Conservation (phyloP, 2,888 invertebrate genomes). For the Automeris io region DNA sequence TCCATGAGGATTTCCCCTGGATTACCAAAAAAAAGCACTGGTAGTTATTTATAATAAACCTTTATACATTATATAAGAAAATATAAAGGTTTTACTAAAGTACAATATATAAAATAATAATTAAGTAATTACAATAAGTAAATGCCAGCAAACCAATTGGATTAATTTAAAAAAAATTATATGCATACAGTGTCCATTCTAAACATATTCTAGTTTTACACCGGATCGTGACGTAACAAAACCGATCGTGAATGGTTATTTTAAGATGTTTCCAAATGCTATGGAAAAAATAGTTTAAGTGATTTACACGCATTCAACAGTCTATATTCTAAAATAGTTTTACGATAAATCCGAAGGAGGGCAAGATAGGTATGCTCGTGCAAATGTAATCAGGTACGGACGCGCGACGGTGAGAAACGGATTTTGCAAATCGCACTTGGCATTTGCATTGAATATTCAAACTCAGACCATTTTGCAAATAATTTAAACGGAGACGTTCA, state of each 20-base stretch:
- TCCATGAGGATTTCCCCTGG: no score
- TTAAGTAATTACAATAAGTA: no score
- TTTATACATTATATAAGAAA: no score
- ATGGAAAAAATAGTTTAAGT: conserved; percentile 55
- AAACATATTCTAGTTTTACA: conserved; percentile 12
- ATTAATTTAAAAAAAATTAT: no score
- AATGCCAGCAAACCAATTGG: no score
- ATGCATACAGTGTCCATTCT: not conserved
- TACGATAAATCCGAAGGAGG: conserved; percentile 51
- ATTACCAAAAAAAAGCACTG: no score
- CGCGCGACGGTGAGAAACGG: not conserved
- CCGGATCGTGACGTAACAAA: conserved; percentile 40
- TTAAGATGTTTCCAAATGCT: conserved; percentile 46
- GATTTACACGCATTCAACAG: conserved; percentile 55
- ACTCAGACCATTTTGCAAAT: not conserved
- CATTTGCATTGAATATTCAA: not conserved
- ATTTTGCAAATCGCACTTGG: not conserved
- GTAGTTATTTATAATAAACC: no score
- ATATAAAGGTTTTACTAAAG: no score
- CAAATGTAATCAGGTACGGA: conserved; percentile 5
- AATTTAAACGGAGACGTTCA: not conserved
- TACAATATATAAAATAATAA: no score
- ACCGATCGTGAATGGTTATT: conserved; percentile 47
- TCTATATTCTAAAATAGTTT: conserved; percentile 58
- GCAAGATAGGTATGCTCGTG: conserved; percentile 23